These are phyloP conservation scores for Xiphophorus couchianus DNA, from an alignment of 2,113 vertebrate genomes.

Conservation along the genomic window DNA sequence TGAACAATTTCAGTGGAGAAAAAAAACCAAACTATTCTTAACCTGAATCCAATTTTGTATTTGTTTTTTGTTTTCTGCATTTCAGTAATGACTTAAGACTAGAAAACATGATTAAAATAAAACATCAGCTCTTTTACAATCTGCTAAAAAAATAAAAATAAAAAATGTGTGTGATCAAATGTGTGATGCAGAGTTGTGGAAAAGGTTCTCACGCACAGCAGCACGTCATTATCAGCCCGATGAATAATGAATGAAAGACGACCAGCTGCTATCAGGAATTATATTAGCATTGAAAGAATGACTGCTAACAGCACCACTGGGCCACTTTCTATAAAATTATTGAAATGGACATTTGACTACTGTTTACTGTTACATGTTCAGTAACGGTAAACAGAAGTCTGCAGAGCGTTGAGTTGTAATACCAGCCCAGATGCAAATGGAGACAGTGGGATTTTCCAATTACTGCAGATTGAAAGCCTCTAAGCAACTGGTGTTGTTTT, in stretches of 20 bases:
- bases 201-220: conserved; percentile 35
- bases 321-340: conserved; percentile 34
- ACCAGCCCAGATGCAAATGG: not conserved
- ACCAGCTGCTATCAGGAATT: conserved; percentile 65
- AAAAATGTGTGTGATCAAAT: no score
- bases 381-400: not conserved
- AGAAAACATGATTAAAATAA: not conserved
- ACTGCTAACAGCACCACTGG: conserved; percentile 37
- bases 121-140: not conserved
- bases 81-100: not conserved
- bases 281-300: conserved; percentile 70
- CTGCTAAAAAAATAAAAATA: no score
- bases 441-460: conserved; percentile 1
- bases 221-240: conserved; percentile 46
- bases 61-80: not conserved
- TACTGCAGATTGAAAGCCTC: conserved; percentile 15
- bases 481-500: conserved; percentile 18
- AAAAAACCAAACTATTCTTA: not conserved
- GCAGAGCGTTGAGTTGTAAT: not conserved
- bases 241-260: conserved; percentile 61
- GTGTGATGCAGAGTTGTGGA: not conserved
- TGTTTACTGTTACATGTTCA: not conserved
- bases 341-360: conserved; percentile 3
- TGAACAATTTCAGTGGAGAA: not conserved
- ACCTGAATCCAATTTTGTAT: no score